A percentile compares a stretch with the other conserved stretches of the same genome.
Conservation (phyloP, 2,113 vertebrate genomes). For the Mionectes macconnelli region DNA sequence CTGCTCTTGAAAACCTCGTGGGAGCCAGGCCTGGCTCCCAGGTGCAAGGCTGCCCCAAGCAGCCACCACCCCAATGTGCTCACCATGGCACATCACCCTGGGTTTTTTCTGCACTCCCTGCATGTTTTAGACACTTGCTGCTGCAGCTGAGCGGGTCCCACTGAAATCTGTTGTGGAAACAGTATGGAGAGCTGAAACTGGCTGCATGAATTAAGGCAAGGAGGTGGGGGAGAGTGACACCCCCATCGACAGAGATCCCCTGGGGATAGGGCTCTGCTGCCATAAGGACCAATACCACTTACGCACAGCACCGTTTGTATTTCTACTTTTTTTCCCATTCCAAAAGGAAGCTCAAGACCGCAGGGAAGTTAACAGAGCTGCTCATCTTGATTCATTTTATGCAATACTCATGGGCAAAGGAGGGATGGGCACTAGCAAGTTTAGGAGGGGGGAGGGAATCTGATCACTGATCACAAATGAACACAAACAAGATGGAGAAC, state of each 20-base stretch:
- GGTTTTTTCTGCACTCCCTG: neutral
- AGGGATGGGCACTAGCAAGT: constrained; percentile 28
- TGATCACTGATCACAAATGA: constrained; percentile 39
- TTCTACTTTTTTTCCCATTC: neutral
- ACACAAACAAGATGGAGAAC: constrained; percentile 40
- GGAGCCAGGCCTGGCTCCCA: neutral
- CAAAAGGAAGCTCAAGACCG: constrained; percentile 18
- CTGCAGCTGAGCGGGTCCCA: constrained; percentile 9
- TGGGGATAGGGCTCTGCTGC: neutral
- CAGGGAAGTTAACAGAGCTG: constrained; percentile 13
- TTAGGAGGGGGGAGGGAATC: constrained; percentile 17
- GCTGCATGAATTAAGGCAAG: constrained; percentile 52
- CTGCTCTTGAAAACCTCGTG: neutral
- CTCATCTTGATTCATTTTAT: neutral
- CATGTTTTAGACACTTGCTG: neutral
- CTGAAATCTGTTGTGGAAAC: constrained; percentile 17
- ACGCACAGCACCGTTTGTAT: neutral
- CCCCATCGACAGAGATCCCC: neutral
- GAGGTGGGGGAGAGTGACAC: neutral
- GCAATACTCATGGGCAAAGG: constrained; percentile 42
- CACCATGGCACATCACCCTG: neutral
- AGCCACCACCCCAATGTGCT: neutral
- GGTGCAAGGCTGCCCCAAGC: neutral
- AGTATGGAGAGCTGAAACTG: constrained; percentile 1
- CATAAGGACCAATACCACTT: neutral